Conservation (phyloP, 2,113 vertebrate genomes). For the Numenius arquata region DNA sequence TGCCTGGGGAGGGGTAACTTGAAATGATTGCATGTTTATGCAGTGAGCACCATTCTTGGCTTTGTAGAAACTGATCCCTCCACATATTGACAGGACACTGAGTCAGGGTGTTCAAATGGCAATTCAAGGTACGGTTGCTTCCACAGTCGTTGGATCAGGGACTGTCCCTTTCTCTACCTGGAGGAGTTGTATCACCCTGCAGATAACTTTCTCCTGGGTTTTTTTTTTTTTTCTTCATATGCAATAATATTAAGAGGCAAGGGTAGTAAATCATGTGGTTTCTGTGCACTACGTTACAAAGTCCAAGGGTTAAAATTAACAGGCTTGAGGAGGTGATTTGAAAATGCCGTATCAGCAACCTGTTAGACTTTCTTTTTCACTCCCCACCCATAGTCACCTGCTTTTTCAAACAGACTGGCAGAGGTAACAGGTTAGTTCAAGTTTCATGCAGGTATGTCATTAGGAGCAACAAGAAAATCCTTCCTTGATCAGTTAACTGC, state of each 20-base stretch:
- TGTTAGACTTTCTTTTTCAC: neutral
- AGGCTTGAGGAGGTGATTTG: neutral
- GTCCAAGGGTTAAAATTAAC: neutral
- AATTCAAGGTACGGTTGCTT: accelerated
- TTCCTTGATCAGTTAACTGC: neutral
- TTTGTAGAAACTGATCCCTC: neutral
- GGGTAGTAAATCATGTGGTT: neutral
- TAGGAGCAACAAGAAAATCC: neutral
- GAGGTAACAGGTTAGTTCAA: neutral
- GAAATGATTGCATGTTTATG: accelerated
- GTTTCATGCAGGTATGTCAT: neutral
- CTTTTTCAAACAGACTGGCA: neutral
- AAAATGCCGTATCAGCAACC: neutral
- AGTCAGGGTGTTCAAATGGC: neutral
- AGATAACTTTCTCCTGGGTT: neutral
- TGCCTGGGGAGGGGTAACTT: neutral
- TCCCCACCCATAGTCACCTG: constrained; percentile 1
- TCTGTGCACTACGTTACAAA: neutral
- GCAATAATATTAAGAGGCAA: neutral
- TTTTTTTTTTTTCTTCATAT: neutral
- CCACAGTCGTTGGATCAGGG: neutral
- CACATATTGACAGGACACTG: neutral
- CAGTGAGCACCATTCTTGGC: neutral
- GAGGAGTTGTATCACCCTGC: neutral
- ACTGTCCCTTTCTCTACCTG: neutral